A percentile compares a stretch with the other conserved stretches of the same genome.
phyloP scores from a whole-genome alignment of 2,113 vertebrate genomes.

The Tychaedon coryphoeus region DNA sequence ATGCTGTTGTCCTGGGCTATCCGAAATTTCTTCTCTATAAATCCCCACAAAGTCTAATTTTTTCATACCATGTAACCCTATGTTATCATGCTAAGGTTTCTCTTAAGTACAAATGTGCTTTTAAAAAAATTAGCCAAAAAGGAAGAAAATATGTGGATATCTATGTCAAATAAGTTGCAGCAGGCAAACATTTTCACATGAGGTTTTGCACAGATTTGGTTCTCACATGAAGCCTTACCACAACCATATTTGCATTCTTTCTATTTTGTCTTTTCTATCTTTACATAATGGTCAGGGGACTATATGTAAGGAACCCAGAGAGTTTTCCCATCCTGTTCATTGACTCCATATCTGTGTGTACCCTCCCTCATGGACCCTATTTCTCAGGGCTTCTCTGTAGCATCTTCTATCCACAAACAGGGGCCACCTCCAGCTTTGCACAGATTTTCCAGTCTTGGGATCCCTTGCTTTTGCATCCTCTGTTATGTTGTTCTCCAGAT shows the following conservation, averaged over 20 bases:
- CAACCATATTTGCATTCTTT: not conserved
- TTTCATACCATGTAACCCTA: not conserved
- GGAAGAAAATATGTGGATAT: not conserved
- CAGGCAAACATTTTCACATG: not conserved
- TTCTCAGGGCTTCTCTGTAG: not conserved
- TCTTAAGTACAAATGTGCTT: not conserved
- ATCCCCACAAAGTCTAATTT: not conserved
- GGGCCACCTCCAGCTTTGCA: not conserved
- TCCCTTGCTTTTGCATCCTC: not conserved
- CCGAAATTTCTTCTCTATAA: not conserved
- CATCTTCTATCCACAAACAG: not conserved
- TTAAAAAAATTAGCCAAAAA: not conserved
- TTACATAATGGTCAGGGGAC: not conserved
- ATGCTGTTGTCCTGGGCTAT: not conserved
- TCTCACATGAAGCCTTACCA: not conserved
- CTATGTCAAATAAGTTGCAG: not conserved
- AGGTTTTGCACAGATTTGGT: not conserved
- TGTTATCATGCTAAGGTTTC: not conserved
- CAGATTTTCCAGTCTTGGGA: not conserved
- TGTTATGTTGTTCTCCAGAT: not conserved
- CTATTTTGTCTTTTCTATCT: not conserved
- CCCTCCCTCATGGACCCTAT: not conserved
- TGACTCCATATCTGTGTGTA: fast-evolving
- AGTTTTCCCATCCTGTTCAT: not conserved
- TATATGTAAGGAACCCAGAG: not conserved